Evolutionary conservation across 2,797 vertebrate species (phyloP).

Genomic region (Channallabes apus): DNA sequence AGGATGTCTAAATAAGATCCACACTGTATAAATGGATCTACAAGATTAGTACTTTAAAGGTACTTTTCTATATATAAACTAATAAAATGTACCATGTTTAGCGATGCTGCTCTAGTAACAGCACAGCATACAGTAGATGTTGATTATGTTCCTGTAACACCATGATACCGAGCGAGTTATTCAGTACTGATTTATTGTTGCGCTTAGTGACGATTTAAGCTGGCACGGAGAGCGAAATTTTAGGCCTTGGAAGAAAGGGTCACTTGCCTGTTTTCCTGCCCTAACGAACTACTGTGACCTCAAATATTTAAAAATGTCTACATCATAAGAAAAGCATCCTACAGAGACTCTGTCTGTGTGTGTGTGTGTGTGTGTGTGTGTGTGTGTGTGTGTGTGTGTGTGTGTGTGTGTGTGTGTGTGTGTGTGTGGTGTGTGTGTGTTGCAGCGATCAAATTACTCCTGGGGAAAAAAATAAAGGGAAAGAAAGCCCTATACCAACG

Average conservation of each 20-base stretch:
- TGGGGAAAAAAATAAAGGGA: conserved; percentile 12
- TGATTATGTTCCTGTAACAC: neutral
- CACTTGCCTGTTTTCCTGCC: neutral
- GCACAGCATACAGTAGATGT: neutral
- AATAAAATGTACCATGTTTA: neutral
- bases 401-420: conserved; percentile 11
- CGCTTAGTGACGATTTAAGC: neutral
- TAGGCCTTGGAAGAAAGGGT: too few relatives aligned
- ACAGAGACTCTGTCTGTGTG: neutral
- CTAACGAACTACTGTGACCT: too few relatives aligned
- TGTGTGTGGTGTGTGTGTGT: neutral
- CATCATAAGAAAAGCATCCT: conserved; percentile 1
- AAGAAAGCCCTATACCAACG: conserved; percentile 49
- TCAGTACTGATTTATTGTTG: neutral
- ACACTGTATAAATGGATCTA: too few relatives aligned
- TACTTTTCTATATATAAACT: neutral
- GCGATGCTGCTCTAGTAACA: neutral
- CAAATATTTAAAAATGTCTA: neutral
- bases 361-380: neutral
- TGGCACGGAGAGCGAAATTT: neutral
- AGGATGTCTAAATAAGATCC: neutral
- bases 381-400: neutral
- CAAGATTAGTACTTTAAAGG: too few relatives aligned
- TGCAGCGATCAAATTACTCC: neutral
- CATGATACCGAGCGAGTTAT: neutral